These are phyloP conservation scores for Drosophila buzzatii DNA, from an alignment of 2,888 invertebrate species.

Conservation along the genomic window DNA sequence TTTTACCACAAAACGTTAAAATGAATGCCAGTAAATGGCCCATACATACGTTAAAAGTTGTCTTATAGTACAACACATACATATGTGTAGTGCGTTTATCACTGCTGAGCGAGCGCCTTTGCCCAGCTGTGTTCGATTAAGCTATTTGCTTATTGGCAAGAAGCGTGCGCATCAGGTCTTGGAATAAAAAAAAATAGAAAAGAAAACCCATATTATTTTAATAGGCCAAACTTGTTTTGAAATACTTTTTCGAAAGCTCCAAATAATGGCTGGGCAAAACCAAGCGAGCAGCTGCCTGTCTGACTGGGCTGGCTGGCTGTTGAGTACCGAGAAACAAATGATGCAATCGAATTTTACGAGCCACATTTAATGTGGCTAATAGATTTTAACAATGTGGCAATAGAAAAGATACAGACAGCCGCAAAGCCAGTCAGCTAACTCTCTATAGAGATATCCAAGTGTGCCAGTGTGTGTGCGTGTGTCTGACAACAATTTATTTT, in stretches of 20 bases:
- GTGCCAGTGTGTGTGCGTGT: conserved; percentile 29
- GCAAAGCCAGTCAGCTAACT: conserved; percentile 52
- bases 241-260: conserved; percentile 62
- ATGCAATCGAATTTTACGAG: conserved; percentile 82
- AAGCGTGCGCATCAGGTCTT: conserved; percentile 28
- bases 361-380: conserved; percentile 81
- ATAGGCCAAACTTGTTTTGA: conserved; percentile 74
- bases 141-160: conserved; percentile 73
- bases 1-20: conserved; percentile 2
- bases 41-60: conserved; percentile 4
- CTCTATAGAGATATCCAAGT: conserved; percentile 33
- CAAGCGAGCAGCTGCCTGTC: conserved; percentile 7
- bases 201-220: conserved; percentile 65
- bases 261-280: conserved; percentile 44
- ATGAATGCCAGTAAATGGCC: background rate
- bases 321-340: conserved; percentile 69
- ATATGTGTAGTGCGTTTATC: conserved; percentile 1
- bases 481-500: conserved; percentile 77
- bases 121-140: conserved; percentile 60
- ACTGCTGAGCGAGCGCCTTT: background rate
- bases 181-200: conserved; percentile 1
- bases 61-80: background rate
- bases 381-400: conserved; percentile 81
- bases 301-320: conserved; percentile 42
- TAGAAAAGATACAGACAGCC: conserved; percentile 77